These are phyloP conservation scores for Sebastiscus tertius DNA, from an alignment of 2,797 vertebrate species.

Conservation along the genomic window DNA sequence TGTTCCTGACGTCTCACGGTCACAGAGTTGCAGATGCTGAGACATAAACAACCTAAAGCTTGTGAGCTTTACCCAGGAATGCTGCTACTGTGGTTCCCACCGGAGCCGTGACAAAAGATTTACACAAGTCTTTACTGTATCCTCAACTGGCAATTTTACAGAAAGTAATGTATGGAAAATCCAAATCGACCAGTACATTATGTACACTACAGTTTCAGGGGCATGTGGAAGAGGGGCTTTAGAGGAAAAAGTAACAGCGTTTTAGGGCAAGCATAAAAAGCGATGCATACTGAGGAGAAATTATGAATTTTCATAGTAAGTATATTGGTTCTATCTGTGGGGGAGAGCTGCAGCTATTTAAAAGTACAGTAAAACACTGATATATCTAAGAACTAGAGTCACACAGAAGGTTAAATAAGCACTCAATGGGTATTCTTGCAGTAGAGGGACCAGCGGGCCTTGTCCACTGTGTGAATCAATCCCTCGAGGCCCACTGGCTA, in stretches of 20 bases:
- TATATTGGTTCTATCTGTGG: neutral
- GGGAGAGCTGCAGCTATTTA: neutral
- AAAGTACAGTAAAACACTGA: constrained; percentile 12
- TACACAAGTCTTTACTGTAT: constrained; percentile 9
- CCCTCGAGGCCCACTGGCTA: constrained; percentile 56
- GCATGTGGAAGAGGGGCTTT: neutral
- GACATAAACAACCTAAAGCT: constrained; percentile 1
- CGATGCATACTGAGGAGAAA: neutral
- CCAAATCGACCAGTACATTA: neutral
- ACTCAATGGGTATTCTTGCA: constrained; percentile 31
- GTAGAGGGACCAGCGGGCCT: constrained; percentile 37
- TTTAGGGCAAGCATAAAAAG: neutral
- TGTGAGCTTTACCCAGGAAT: constrained; percentile 14
- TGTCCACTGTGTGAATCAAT: constrained; percentile 58
- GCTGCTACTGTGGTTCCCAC: constrained; percentile 29
- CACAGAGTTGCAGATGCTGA: neutral
- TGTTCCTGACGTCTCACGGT: neutral
- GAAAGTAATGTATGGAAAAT: neutral
- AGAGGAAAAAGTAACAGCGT: neutral
- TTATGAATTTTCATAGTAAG: neutral
- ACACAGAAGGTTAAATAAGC: constrained; percentile 40
- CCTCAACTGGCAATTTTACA: neutral
- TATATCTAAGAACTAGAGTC: constrained; percentile 22
- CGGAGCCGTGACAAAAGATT: constrained; percentile 11
- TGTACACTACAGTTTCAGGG: neutral